Evolutionary conservation across 2,888 invertebrate species (phyloP).

Genomic region (Caenorhabditis sulstoni): DNA sequence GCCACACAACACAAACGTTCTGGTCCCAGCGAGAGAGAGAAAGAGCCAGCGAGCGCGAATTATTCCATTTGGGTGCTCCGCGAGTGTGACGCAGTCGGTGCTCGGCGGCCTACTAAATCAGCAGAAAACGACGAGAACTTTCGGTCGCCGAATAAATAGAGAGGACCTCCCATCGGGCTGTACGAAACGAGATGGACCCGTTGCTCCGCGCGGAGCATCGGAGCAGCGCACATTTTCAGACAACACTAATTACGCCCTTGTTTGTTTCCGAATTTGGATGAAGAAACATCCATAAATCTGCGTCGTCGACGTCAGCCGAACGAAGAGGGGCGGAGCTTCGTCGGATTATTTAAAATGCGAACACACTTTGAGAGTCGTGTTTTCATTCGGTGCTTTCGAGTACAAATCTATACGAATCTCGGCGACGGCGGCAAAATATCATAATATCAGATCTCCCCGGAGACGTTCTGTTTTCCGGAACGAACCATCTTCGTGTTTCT

Average conservation of each 20-base stretch:
- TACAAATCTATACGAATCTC: not conserved
- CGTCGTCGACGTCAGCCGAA: no score
- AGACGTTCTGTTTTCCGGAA: no score
- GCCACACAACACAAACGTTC: conserved; percentile 53
- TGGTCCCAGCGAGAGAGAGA: not conserved
- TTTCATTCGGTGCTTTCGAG: no score
- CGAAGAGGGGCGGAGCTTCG: not conserved
- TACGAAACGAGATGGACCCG: no score
- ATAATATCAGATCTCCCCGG: no score
- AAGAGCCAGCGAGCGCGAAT: conserved; percentile 22
- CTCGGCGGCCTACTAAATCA: conserved; percentile 21
- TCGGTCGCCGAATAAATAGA: not conserved
- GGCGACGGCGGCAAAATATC: no score
- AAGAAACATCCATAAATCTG: conserved; percentile 34
- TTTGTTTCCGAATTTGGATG: no score
- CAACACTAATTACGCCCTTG: no score
- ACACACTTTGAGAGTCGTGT: conserved; percentile 21
- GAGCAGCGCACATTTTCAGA: no score
- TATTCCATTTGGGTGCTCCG: conserved; percentile 48
- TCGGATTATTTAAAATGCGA: conserved; percentile 43
- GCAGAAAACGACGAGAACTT: no score
- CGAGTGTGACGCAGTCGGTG: conserved; percentile 19
- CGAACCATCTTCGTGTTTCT: no score
- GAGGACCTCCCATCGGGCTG: conserved; percentile 5
- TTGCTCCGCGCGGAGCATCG: no score